Evolutionary conservation across 1,140 invertebrate species (phyloP).

Genomic region (Apis florea): DNA sequence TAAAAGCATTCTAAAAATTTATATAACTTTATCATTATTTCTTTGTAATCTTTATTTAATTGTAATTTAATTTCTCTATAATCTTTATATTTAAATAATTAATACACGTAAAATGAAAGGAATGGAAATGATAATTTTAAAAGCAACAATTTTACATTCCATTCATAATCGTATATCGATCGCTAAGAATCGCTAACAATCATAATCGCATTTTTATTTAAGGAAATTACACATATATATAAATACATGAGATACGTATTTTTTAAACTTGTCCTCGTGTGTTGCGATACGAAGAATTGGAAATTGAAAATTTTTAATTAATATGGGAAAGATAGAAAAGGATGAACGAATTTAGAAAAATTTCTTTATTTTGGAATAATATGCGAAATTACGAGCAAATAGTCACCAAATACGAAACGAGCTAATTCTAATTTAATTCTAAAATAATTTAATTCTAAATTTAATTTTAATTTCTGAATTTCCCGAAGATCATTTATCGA

Average conservation of each 20-base stretch:
- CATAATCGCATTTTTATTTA: not conserved
- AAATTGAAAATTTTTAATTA: not conserved
- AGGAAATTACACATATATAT: too few species aligned
- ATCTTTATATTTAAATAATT: not conserved
- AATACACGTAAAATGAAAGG: not conserved
- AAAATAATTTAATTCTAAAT: too few species aligned
- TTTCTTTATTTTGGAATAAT: too few species aligned
- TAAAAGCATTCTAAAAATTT: too few species aligned
- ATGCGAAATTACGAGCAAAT: too few species aligned
- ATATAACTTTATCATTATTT: too few species aligned
- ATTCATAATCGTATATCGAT: not conserved
- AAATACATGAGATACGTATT: not conserved
- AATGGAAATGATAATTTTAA: not conserved
- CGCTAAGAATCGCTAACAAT: not conserved
- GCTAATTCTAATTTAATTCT: too few species aligned
- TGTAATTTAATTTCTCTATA: too few species aligned
- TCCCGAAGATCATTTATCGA: constrained; percentile 40
- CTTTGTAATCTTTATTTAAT: too few species aligned
- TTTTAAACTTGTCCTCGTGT: not conserved
- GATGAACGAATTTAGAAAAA: not conserved
- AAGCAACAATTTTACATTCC: not conserved
- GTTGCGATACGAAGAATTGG: not conserved
- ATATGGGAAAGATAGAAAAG: not conserved
- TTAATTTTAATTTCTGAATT: constrained; percentile 47
- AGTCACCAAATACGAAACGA: not conserved